These are phyloP conservation scores for Nemurella pictetii DNA, from an alignment of 2,888 invertebrate species.

Conservation along the genomic window DNA sequence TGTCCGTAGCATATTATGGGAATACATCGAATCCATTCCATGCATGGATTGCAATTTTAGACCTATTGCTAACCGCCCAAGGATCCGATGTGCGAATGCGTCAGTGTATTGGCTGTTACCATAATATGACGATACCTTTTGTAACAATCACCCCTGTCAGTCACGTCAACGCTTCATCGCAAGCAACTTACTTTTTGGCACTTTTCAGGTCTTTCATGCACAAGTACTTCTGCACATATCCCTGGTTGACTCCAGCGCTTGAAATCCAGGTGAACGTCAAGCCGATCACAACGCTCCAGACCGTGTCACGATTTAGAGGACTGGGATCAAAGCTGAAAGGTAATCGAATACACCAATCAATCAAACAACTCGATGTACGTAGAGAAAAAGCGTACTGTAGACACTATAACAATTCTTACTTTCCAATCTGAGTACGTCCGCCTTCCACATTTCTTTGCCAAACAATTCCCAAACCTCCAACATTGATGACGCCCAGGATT, in stretches of 20 bases:
- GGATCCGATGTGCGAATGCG: too few relatives aligned
- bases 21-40: too few relatives aligned
- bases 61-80: too few relatives aligned
- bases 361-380: slow-evolving; percentile 46
- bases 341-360: not conserved
- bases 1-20: too few relatives aligned
- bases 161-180: too few relatives aligned
- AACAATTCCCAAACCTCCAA: slow-evolving; percentile 62
- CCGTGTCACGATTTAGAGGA: slow-evolving; percentile 49
- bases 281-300: slow-evolving; percentile 64
- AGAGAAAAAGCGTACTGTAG: too few relatives aligned
- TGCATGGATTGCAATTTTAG: too few relatives aligned
- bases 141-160: too few relatives aligned
- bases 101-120: too few relatives aligned
- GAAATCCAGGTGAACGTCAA: slow-evolving; percentile 60
- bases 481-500: slow-evolving; percentile 58
- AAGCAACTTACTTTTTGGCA: slow-evolving; percentile 56
- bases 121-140: too few relatives aligned
- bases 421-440: slow-evolving; percentile 62
- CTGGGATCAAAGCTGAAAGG: slow-evolving; percentile 22
- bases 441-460: slow-evolving; percentile 61
- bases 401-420: slow-evolving; percentile 54
- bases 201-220: slow-evolving; percentile 61
- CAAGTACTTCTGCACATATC: slow-evolving; percentile 62
- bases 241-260: slow-evolving; percentile 61